A percentile compares a stretch with the other conserved stretches of the same genome.
These are phyloP conservation scores for Sprattus sprattus DNA, from an alignment of 2,113 vertebrate genomes.

Conservation along the genomic window DNA sequence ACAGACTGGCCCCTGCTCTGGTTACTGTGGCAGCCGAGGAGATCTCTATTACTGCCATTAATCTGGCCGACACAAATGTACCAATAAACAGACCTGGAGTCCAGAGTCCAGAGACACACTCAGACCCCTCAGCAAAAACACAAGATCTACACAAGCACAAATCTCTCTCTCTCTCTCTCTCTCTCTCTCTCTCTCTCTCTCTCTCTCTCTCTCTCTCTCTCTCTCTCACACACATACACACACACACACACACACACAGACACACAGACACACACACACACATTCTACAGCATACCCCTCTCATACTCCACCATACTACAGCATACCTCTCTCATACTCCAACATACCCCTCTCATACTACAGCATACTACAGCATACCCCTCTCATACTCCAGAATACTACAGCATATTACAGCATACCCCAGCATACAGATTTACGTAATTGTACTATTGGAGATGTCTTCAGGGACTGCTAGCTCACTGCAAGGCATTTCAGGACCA, in stretches of 20 bases:
- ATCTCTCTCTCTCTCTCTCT: neutral
- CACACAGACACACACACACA: neutral
- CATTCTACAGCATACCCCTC: too few relatives aligned
- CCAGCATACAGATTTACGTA: too few relatives aligned
- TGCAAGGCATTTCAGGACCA: neutral
- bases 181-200: neutral
- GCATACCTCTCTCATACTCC: too few relatives aligned
- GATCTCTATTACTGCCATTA: conserved; percentile 35
- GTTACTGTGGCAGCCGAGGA: conserved; percentile 15
- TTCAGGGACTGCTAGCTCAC: too few relatives aligned
- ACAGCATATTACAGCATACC: too few relatives aligned
- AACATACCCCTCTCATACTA: too few relatives aligned
- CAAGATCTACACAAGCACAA: neutral
- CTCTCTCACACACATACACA: neutral
- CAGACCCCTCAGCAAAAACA: neutral
- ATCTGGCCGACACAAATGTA: conserved; percentile 30
- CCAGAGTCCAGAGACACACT: conserved; percentile 23
- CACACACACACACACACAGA: neutral
- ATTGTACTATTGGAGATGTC: too few relatives aligned
- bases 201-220: too few relatives aligned
- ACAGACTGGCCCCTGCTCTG: conserved; percentile 3
- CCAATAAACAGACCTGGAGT: conserved; percentile 24
- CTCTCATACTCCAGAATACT: too few relatives aligned
- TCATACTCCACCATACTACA: too few relatives aligned
- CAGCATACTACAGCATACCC: too few relatives aligned